A percentile compares a stretch with the other conserved stretches of the same genome.
Evolutionary conservation across 2,113 vertebrate genomes (phyloP).

Genomic region (Cyprinodon variegatus): DNA sequence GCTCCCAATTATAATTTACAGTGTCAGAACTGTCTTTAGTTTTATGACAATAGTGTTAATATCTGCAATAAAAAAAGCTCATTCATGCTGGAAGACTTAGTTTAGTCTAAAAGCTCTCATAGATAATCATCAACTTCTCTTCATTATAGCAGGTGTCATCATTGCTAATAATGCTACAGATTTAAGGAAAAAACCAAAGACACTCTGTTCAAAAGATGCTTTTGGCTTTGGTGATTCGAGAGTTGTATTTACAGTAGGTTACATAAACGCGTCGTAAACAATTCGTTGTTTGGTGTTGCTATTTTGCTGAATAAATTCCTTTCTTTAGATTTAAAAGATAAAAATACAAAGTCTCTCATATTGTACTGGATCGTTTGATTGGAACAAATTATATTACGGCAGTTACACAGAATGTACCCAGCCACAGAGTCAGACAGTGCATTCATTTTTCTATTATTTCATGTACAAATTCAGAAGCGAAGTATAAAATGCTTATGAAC

Average conservation of each 20-base stretch:
- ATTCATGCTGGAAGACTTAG: conserved; percentile 10
- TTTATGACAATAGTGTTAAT: not conserved
- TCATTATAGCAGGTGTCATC: not conserved
- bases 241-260: too few relatives aligned
- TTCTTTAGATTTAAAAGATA: too few relatives aligned
- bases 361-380: not conserved
- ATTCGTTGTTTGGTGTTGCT: not conserved
- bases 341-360: too few relatives aligned
- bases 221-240: not conserved
- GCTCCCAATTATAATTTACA: not conserved
- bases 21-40: not conserved
- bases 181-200: not conserved
- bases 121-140: conserved; percentile 22
- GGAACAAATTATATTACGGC: not conserved
- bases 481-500: conserved; percentile 37
- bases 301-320: not conserved
- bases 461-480: not conserved
- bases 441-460: not conserved
- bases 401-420: not conserved
- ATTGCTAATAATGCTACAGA: not conserved
- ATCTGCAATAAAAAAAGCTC: not conserved
- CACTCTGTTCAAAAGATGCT: conserved; percentile 27
- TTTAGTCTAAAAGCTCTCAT: not conserved
- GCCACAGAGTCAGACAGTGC: not conserved
- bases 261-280: not conserved